Base-by-base conservation (phyloP, 2,113 vertebrate genomes). In the Cygnus atratus region DNA sequence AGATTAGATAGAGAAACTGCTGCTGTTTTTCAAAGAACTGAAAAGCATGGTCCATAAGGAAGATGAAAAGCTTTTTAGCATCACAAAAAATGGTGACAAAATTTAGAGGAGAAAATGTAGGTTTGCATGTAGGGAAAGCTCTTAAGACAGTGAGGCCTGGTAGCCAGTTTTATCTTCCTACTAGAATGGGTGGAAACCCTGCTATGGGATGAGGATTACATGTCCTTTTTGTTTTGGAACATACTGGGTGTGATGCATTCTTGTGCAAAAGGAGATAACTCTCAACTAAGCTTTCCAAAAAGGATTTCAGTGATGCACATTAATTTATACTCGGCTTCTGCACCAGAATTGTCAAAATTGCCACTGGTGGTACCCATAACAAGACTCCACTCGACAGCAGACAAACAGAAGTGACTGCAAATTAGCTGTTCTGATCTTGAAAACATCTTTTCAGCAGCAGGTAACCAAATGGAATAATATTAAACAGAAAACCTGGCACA, bases 361-460 rank as follows among this genome's bases (percentile, higher is more conserved):
- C 88, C 93, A 88, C 48, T 91, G 85, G 79, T 92, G 72, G 72
- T 72, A 71, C 22, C 61, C 50, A 26, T 79, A 89, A 91, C 79
- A 84, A 93, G 81, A 54, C 66, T 93, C 57, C 19, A 77, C 73
- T 95, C 6, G 20, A 76, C 80, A 91, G 80, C 90, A 88, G 77
- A 72, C 84, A 62, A 84, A 87, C 50, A 90, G 8, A 81, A 87
- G 73, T 35, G 73, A 72, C 90, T 96, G 86, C 54, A 96, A 71
- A 81, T 87, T 28, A 75, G 86, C 39, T 75, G 76, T 57, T 79
- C 39, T 39, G 58, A 73, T 81, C 50, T 84, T 90, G 77, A 75
- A 68, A 87, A 81, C 18, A 43, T 50, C 80, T 75, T 68, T 25
- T 25, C 57, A 72, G 80, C 62, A 90, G 90, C 65, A 72, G 81